phyloP scores from a whole-genome alignment of 2,113 vertebrate species.

The Python bivittatus region DNA sequence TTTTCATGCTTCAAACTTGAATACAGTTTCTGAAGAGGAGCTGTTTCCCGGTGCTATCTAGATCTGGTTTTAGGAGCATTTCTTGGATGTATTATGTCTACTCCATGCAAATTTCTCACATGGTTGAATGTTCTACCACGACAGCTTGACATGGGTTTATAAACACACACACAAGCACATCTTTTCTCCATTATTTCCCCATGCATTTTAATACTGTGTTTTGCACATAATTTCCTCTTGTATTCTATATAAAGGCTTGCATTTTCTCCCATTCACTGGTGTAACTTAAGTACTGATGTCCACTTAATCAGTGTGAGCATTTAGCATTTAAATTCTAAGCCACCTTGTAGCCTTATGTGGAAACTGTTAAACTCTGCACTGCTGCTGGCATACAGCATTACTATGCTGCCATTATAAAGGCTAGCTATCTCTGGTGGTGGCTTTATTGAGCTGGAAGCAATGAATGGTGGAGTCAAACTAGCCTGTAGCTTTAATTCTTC shows the following conservation, averaged over 20 bases:
- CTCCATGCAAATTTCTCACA: not conserved
- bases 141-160: not conserved
- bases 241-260: not conserved
- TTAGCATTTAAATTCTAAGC: not conserved
- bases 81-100: not conserved
- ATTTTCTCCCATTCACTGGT: not conserved
- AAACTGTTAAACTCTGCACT: not conserved
- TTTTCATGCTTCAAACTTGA: not conserved
- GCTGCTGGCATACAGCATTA: not conserved
- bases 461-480: not conserved
- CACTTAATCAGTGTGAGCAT: not conserved
- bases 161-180: not conserved
- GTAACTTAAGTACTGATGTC: not conserved
- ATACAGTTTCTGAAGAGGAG: not conserved
- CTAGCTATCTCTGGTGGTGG: not conserved
- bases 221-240: not conserved
- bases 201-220: not conserved
- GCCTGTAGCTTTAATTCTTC: not conserved
- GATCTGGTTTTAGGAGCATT: not conserved
- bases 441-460: not conserved
- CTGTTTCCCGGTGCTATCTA: not conserved
- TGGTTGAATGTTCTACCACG: not conserved
- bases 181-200: not conserved
- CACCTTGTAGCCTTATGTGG: not conserved
- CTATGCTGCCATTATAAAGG: not conserved